Evolutionary conservation across 2,113 vertebrate genomes (phyloP).

Genomic region (Pelodiscus sinensis): DNA sequence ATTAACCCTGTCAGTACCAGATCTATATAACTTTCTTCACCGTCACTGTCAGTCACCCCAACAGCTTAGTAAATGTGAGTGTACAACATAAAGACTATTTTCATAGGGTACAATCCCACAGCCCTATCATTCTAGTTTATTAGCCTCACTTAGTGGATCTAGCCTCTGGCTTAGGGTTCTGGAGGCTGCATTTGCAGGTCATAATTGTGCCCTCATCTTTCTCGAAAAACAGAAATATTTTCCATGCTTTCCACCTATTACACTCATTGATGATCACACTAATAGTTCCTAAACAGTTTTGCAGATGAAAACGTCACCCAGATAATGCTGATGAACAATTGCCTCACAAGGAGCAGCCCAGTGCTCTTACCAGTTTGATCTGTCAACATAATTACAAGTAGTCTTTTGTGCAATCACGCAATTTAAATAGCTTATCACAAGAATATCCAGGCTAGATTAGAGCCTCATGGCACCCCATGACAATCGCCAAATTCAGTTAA

Average conservation of each 20-base stretch:
- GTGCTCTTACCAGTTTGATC: conserved; percentile 22
- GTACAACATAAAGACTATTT: background rate
- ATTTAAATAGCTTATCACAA: background rate
- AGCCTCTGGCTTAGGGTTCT: background rate
- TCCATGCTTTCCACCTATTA: conserved; percentile 36
- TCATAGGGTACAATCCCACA: background rate
- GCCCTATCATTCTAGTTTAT: background rate
- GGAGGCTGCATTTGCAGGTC: background rate
- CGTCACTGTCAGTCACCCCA: background rate
- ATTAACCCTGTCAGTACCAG: background rate
- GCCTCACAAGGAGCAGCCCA: conserved; percentile 6
- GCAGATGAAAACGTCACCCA: background rate
- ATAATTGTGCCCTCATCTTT: background rate
- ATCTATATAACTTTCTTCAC: background rate
- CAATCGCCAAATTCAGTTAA: background rate
- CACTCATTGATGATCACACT: conserved; percentile 44
- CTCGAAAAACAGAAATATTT: conserved; percentile 26
- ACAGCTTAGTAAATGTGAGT: background rate
- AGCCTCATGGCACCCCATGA: background rate
- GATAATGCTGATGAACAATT: background rate
- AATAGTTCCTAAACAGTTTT: background rate
- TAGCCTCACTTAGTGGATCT: background rate
- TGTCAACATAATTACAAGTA: conserved; percentile 48
- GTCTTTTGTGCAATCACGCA: background rate
- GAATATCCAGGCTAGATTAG: background rate